These are phyloP conservation scores for Ernsta delagoae DNA, from an alignment of 2,888 invertebrate genomes.

Conservation along the genomic window DNA sequence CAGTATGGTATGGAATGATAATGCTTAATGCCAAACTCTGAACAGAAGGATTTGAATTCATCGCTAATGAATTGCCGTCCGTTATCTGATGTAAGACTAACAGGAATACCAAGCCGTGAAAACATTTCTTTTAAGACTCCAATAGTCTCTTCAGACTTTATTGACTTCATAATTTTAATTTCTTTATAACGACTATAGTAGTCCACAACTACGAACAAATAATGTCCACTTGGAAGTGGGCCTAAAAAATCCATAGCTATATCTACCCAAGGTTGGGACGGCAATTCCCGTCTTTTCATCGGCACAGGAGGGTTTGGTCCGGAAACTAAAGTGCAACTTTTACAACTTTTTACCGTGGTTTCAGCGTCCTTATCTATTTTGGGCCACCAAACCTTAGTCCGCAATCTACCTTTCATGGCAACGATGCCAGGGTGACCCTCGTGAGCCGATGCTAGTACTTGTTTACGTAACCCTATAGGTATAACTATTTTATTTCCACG, in stretches of 20 bases:
- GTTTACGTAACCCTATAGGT: constrained; percentile 37
- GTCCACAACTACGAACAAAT: not conserved
- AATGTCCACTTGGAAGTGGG: constrained; percentile 17
- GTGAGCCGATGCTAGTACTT: constrained; percentile 44
- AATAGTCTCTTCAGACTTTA: not conserved
- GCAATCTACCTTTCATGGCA: constrained; percentile 48
- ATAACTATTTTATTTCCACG: constrained; percentile 33
- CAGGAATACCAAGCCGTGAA: not conserved
- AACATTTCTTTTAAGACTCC: not conserved
- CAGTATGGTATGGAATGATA: constrained; percentile 42
- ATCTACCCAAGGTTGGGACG: constrained; percentile 39
- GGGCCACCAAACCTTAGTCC: constrained; percentile 60
- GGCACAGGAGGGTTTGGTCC: not conserved
- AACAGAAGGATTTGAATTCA: constrained; percentile 15
- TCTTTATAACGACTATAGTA: not conserved
- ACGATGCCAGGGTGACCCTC: constrained; percentile 50
- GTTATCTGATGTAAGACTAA: constrained; percentile 33
- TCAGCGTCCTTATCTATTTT: constrained; percentile 48
- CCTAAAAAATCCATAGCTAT: constrained; percentile 47
- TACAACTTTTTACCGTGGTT: constrained; percentile 35
- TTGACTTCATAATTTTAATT: not conserved
- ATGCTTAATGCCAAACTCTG: constrained; percentile 1
- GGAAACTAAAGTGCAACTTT: constrained; percentile 43
- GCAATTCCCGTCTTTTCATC: constrained; percentile 40
- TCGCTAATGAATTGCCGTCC: constrained; percentile 39